Evolutionary conservation across 2,888 invertebrate species (phyloP), one percentile per base, ranked within the genome.

Genomic region (Eumerus sabulonum): DNA sequence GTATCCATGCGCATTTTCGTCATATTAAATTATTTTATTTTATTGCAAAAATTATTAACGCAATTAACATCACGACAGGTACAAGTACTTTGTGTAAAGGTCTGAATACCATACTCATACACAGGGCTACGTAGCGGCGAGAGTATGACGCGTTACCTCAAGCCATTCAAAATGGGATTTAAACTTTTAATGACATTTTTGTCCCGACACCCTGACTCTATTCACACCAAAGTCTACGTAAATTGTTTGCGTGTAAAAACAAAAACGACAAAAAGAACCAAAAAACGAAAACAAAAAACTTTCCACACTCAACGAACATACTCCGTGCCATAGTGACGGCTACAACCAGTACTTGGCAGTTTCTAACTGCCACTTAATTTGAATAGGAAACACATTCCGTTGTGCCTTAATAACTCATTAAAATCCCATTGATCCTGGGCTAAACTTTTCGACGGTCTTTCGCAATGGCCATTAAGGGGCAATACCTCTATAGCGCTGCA

Each of bases 301-400:
- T 71, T 56, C 9, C 56, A 11, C 56, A 18, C 56, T 56, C 50
- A 9, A 47, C 35, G 44, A 50, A 42, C 44, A 48, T 27, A 19
- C 44, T 36, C 42, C 27, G 7, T 7, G 27, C 3, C 7, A 27
- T 27, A 27, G 27, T 7, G 27, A 27, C 27, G 27, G 16, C 19
- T 14, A 38, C 47, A 35, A 14, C 38, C 36, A 35, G 18, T 36
- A 53, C 3, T 27, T 27, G 27, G 27, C 27, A 27, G 27, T 53
- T 60, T 38, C 27, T 40, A 47, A 62, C 48, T 56, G 54, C 35
- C 47, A 19, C 71, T 48, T 71, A 27, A 71, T 71, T 71, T 71
- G 71, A 71, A 71, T 71, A 71, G 71, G 63, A 71, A 71, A 71
- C 63, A 48, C 71, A 71, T 71, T 71, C n/a, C 44, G 48, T n/a